Base-by-base conservation (phyloP, 2,797 vertebrate species). In the Acipenser transmontanus region DNA sequence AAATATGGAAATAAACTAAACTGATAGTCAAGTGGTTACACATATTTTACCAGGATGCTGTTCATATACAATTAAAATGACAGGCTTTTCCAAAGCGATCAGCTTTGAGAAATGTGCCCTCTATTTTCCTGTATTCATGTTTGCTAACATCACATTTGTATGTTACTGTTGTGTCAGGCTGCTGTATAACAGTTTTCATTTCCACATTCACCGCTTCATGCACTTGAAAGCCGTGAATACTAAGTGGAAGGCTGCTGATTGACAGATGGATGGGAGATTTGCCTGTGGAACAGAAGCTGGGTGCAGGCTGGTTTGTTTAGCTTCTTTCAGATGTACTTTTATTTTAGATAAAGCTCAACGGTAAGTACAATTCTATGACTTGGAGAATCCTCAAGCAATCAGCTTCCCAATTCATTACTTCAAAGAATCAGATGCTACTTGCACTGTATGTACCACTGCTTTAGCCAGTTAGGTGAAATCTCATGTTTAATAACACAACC, bases 1-100 rank as follows among this genome's bases (percentile, higher is more conserved):
- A 89, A 93, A 90, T 88, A 81, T 90, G 85, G 89, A 90, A 88
- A 91, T 94, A 94, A 94, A 91, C 83, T 88, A 78, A 90, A 84
- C 87, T 89, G 93, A 91, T 88, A 89, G 89, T 78, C 69, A 74
- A 73, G 78, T 69, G 65, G 64, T 62, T 72, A 6, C n/a, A 59
- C 59, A 52, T 12, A 17, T 84, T 75, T 81, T 82, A 79, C 74
- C 71, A 68, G n/a, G 11, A 57, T n/a, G 6, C 54, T 6, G 54
- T n/a, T 57, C 54, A n/a, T 14, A 13, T 57, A 57, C 54, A 59
- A 52, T 11, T 34, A 34, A 14, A 49, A 49, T 50, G 59, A 17
- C 48, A 12, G 10, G 6, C 47, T 47, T 20, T 12, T 47, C 8
- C 50, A 64, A 11, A 66, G 62, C 20, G 68, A 57, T 63, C 61